Evolutionary conservation across 2,113 vertebrate species (phyloP).

Genomic region (Arothron firmamentum): DNA sequence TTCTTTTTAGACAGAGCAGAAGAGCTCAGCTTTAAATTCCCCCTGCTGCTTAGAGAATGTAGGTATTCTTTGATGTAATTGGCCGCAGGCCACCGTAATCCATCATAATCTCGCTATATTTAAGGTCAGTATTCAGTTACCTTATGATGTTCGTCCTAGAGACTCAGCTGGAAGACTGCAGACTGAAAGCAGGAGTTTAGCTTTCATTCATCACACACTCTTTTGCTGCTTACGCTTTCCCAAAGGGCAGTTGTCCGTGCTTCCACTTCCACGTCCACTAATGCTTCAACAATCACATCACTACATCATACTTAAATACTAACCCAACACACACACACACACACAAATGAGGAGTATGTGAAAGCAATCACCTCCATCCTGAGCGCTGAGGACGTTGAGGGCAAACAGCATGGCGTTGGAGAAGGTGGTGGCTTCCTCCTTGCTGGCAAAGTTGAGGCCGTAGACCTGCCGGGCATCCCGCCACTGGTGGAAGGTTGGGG

Average conservation of each 20-base stretch:
- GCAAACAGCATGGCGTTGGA: constrained; percentile 79
- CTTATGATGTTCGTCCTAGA: too few relatives aligned
- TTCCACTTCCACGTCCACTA: too few relatives aligned
- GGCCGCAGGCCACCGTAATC: neutral
- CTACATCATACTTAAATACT: neutral
- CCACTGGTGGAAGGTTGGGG: constrained; percentile 78
- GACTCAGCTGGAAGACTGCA: too few relatives aligned
- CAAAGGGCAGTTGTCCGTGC: too few relatives aligned
- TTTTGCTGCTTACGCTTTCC: too few relatives aligned
- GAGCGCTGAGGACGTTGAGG: constrained; percentile 73
- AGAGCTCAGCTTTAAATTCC: neutral
- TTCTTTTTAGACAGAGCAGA: neutral
- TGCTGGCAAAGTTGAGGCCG: constrained; percentile 78
- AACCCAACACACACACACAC: neutral
- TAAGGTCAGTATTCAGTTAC: too few relatives aligned
- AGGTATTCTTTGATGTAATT: neutral
- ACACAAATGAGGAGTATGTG: neutral
- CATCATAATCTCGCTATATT: neutral
- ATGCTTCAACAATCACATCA: too few relatives aligned
- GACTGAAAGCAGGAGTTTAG: too few relatives aligned
- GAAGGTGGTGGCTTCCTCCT: constrained; percentile 78
- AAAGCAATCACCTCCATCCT: constrained; percentile 70
- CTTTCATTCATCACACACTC: neutral
- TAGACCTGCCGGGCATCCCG: constrained; percentile 77
- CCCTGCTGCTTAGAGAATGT: neutral